phyloP scores from a whole-genome alignment of 2,797 vertebrate species.

The Acanthurus leucopareius region DNA sequence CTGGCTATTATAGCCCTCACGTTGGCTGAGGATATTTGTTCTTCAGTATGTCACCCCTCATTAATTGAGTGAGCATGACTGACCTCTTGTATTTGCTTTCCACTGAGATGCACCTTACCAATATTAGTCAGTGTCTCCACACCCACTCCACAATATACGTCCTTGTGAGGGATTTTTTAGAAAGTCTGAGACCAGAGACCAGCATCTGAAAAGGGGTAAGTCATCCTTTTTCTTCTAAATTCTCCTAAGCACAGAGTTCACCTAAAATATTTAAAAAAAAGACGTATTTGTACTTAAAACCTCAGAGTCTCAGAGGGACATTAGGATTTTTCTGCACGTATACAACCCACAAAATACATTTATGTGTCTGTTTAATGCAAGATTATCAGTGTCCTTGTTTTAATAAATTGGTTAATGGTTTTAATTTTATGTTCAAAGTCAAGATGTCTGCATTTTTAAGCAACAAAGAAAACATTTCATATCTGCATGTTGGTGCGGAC shows the following conservation, averaged over 20 bases:
- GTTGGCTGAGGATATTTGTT: constrained; percentile 50
- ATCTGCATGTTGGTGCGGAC: background rate
- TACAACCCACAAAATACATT: background rate
- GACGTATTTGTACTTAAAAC: background rate
- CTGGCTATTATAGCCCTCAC: constrained; percentile 40
- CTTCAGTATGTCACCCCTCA: constrained; percentile 46
- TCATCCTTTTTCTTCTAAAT: constrained; percentile 15
- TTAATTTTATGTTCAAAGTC: background rate
- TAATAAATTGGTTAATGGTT: background rate
- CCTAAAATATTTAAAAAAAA: constrained; percentile 20
- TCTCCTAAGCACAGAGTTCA: constrained; percentile 10
- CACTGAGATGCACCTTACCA: constrained; percentile 45
- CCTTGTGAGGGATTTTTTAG: constrained; percentile 38
- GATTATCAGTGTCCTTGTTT: background rate
- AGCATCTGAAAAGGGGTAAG: constrained; percentile 6
- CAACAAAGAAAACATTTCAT: constrained; percentile 1
- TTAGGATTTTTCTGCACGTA: background rate
- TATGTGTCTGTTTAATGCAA: background rate
- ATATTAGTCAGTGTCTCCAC: constrained; percentile 18
- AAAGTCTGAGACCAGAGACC: constrained; percentile 14
- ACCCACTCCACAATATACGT: constrained; percentile 31
- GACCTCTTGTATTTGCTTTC: constrained; percentile 58
- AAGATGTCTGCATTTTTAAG: background rate
- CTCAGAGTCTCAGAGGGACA: background rate
- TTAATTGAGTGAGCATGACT: constrained; percentile 43